Evolutionary conservation across 2,888 invertebrate genomes (phyloP), one percentile per base, ranked within the genome.

Genomic region (Pterostichus madidus): DNA sequence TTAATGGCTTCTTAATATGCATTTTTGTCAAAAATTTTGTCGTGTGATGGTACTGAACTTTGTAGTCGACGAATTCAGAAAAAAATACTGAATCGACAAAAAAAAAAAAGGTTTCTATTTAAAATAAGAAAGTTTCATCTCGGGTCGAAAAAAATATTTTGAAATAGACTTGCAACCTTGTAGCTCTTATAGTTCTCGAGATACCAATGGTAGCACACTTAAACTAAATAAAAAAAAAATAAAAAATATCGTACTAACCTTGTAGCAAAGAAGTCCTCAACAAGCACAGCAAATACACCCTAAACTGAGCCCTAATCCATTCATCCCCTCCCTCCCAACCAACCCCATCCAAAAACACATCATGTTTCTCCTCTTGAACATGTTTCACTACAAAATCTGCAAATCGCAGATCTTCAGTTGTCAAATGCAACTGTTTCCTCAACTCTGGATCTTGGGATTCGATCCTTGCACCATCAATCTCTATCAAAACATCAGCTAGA

Each of bases 221-320:
- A n/a, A n/a, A n/a, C n/a, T n/a, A n/a, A 1, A 24, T 24, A 24
- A 24, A 24, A 24, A 24, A 24, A 1, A 24, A 24, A 24, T 24
- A 2, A 24, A 24, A 24, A 24, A 24, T 24, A 3, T 1, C 24
- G 24, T 24, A 59, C 78, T 88, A 89, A 94, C 95, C 95, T 90
- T 93, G 94, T 85, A 95, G 89, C 84, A 96, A 90, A 46, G 96
- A 95, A 7, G 97, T 96, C 86, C 96, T 92, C 85, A 97, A 88
- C 84, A 98, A 91, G 87, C 96, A 96, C 86, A 97, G 91, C 84
- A 96, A 91, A 88, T 97, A 97, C 76, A 96, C 94, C 85, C 95
- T 94, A 89, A 99, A 99, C 90, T 99, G 99, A 78, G 97, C 95
- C 85, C 99, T 92, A 85, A 99, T 95, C 99, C 99, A 99, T 86